phyloP scores from a whole-genome alignment of 2,797 vertebrate genomes.

The Clarias fuscus region DNA sequence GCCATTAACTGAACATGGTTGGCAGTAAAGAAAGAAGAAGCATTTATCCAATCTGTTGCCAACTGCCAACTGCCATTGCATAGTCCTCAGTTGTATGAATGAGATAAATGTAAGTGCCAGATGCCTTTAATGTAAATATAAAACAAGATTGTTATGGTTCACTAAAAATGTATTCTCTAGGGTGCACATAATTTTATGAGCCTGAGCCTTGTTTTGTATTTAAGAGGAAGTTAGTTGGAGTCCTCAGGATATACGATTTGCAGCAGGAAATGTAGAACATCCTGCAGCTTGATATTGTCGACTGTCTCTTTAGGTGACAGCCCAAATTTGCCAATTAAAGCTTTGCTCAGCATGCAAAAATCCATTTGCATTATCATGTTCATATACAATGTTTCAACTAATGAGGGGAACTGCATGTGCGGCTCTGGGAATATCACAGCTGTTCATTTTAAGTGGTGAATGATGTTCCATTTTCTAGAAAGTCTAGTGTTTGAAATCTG shows the following conservation, averaged over 20 bases:
- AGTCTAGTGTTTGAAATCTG: neutral
- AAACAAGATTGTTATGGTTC: neutral
- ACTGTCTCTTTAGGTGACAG: neutral
- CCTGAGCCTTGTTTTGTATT: constrained; percentile 1
- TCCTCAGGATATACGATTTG: neutral
- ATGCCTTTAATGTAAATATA: neutral
- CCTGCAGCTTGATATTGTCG: neutral
- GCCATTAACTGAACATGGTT: neutral
- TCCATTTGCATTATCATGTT: neutral
- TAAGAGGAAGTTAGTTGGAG: neutral
- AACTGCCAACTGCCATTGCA: too few species aligned
- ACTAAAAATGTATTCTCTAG: neutral
- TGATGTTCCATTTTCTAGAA: neutral
- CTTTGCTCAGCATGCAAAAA: neutral
- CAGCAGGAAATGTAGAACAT: neutral
- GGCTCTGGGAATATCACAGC: neutral
- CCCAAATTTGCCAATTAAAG: neutral
- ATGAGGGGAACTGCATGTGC: neutral
- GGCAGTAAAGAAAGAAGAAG: constrained; percentile 4
- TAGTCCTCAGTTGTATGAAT: too few species aligned
- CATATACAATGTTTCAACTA: neutral
- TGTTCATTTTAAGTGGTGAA: neutral
- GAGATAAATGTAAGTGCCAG: too few species aligned
- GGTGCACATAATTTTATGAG: constrained; percentile 30
- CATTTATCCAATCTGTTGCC: neutral